A percentile compares a stretch with the other conserved stretches of the same genome.
phyloP scores from a whole-genome alignment of 1,140 invertebrate genomes.

The Zaprionus africanus region DNA sequence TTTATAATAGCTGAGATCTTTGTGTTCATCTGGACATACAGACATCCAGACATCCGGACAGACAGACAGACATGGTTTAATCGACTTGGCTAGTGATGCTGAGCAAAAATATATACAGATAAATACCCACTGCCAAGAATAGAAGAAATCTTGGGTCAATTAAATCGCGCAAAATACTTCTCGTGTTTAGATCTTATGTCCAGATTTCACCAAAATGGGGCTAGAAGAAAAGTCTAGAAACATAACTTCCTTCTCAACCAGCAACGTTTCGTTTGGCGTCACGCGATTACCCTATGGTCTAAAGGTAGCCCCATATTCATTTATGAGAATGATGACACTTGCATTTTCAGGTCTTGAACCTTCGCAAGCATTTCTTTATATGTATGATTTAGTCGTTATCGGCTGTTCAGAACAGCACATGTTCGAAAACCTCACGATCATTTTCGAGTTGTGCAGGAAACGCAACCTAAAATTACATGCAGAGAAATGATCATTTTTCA shows the following conservation, averaged over 20 bases:
- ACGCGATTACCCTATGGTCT: slow-evolving; percentile 7
- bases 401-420: slow-evolving; percentile 9
- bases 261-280: background rate
- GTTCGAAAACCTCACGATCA: slow-evolving; percentile 8
- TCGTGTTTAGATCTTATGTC: background rate
- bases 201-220: slow-evolving; percentile 15
- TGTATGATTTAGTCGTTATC: slow-evolving; percentile 13
- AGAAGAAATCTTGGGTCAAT: too few relatives aligned
- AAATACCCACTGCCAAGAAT: too few relatives aligned
- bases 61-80: too few relatives aligned
- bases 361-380: slow-evolving; percentile 5
- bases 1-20: too few relatives aligned
- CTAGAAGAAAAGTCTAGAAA: slow-evolving; percentile 18
- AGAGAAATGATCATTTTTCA: background rate
- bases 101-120: too few relatives aligned
- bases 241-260: slow-evolving; percentile 7
- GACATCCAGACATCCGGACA: too few relatives aligned
- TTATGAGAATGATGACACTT: slow-evolving; percentile 21
- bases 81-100: too few relatives aligned
- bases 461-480: slow-evolving; percentile 3
- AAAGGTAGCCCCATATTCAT: slow-evolving; percentile 15
- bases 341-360: background rate
- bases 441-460: slow-evolving; percentile 13
- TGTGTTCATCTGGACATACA: too few relatives aligned
- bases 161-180: too few relatives aligned